Conservation (phyloP, 2,113 vertebrate species). For the Struthidea cinerea region DNA sequence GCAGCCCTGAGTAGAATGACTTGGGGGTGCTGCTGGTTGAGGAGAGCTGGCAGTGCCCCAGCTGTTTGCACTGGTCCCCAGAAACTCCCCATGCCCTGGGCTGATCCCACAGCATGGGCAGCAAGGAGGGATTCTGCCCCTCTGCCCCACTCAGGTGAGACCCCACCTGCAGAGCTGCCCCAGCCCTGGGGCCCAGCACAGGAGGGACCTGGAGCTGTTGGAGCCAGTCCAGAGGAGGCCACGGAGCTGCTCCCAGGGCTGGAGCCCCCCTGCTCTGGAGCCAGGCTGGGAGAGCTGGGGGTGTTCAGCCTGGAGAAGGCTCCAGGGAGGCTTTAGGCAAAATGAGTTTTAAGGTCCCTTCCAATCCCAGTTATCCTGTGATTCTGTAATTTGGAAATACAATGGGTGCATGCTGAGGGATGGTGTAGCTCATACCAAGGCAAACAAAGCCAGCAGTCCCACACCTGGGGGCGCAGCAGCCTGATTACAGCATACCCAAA, state of each 20-base stretch:
- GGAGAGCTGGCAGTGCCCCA: not conserved
- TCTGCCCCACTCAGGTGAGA: not conserved
- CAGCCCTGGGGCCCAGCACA: not conserved
- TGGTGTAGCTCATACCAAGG: not conserved
- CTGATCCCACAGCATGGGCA: not conserved
- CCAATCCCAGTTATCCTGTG: not conserved
- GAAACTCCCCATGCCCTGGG: not conserved
- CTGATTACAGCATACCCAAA: not conserved
- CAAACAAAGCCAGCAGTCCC: not conserved
- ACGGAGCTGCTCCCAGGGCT: not conserved
- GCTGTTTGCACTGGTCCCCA: not conserved
- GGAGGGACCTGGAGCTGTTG: not conserved
- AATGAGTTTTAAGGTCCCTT: not conserved
- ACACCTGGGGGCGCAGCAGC: not conserved
- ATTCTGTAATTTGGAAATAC: not conserved
- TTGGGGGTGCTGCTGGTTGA: not conserved
- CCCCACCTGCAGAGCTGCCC: not conserved
- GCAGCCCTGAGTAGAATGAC: not conserved
- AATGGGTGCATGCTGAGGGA: accelerated
- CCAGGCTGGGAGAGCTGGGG: not conserved
- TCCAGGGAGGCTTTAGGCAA: not conserved
- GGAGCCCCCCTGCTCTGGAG: not conserved
- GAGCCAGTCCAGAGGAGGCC: not conserved
- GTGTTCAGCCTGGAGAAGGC: not conserved
- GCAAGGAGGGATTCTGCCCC: not conserved